Evolutionary conservation across 2,113 vertebrate genomes (phyloP), one percentile per base, ranked within the genome.

Genomic region (Megatriorchis doriae): DNA sequence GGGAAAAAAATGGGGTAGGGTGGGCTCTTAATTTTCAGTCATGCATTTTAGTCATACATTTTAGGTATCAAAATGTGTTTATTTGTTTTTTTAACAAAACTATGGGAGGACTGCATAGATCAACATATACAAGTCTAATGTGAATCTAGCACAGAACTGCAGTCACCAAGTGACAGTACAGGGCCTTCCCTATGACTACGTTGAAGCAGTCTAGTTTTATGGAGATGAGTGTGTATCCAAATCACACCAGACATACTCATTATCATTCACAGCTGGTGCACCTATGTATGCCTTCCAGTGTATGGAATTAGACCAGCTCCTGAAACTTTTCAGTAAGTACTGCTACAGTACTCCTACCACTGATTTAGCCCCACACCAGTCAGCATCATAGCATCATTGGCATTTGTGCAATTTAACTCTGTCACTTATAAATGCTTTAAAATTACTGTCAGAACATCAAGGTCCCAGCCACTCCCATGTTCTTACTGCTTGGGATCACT

Each of bases 1-100:
- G 6, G 14, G 47, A 58, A 53, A 53, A 53, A 23, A 34, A 12
- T 2, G 6, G 5, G 6, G 6, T 9, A 26, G 19, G 1, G 2
- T 6, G 3, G 4, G 4, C 16, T 52, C 66, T 82, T 34, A 42
- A 55, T 47, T 85, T 78, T 74, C 7, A 55, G 29, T 65, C 7
- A 20, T 10, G 17, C 15, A 74, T 45, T 95, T 84, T 17, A 84
- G 13, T 13, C 47, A 26, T 26, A 36, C 6, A 8, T 48, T 70
- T 77, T 15, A 93, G 14, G 26, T 29, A 80, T 43, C 29, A n/a
- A 90, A 85, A 92, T 4, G 17, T 4, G 5, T 25, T 67, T 89
- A 8, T n/a, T 48, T 43, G 32, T 1, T 86, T 86, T 58, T 90
- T 55, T 55, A 88, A 47, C 18, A 79, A 79, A 86, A 62, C 21